phyloP scores from a whole-genome alignment of 1,140 invertebrate species.

The Papilio glaucus region DNA sequence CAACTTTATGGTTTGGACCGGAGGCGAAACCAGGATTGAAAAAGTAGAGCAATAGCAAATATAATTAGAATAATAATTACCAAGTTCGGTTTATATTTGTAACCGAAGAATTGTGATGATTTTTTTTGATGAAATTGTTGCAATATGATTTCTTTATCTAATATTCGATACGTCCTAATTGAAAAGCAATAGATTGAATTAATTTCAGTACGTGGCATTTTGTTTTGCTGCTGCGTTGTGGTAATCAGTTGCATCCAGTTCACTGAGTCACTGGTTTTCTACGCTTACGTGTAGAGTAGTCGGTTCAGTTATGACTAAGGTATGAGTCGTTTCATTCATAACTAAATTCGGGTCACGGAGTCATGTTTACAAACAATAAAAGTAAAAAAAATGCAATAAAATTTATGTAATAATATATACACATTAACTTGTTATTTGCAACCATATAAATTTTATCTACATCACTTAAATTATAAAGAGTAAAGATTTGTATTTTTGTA shows the following conservation, averaged over 20 bases:
- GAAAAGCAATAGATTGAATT: background rate
- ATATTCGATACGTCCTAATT: background rate
- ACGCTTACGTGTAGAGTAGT: slow-evolving; percentile 38
- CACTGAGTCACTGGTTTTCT: slow-evolving; percentile 44
- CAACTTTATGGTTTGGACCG: too few species aligned
- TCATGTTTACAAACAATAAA: slow-evolving; percentile 43
- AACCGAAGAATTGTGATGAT: too few species aligned
- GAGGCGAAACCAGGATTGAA: too few species aligned
- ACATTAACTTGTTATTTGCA: slow-evolving; percentile 6
- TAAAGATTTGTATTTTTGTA: too few species aligned
- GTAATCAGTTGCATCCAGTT: slow-evolving; percentile 17
- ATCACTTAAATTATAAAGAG: too few species aligned
- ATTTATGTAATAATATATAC: too few species aligned
- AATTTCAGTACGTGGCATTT: slow-evolving; percentile 13
- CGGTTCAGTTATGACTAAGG: slow-evolving; percentile 58
- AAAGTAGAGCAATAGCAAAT: too few species aligned
- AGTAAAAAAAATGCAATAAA: background rate
- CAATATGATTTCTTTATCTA: too few species aligned
- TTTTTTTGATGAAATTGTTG: too few species aligned
- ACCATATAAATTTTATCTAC: too few species aligned
- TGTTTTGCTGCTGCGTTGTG: background rate
- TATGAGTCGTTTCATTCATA: slow-evolving; percentile 69
- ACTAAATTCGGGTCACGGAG: slow-evolving; percentile 45
- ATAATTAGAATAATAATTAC: too few species aligned
- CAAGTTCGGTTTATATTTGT: too few species aligned